Evolutionary conservation across 2,797 vertebrate genomes (phyloP), one percentile per base, ranked within the genome.

Genomic region (Pangasius sanitwongsei): DNA sequence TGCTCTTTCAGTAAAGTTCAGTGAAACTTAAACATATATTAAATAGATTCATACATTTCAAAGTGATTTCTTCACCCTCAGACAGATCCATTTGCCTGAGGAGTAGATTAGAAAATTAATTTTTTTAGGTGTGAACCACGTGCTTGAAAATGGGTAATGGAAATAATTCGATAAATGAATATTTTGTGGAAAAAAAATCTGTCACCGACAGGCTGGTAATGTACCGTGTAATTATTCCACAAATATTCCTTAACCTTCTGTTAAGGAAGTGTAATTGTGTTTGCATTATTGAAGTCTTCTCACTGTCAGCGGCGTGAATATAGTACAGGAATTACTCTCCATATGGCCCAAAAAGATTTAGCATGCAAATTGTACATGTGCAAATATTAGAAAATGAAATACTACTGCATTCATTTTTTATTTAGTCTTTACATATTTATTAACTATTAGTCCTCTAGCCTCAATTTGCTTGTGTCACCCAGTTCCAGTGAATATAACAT

Each of bases 291-390:
- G 83, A 89, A 89, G 91, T 90, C 91, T 89, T 92, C 90, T 93
- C 81, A 91, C 83, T 25, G 89, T 87, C 91, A 83, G 86, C 92
- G 91, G 91, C 37, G 91, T 93, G 94, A 95, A 92, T 94, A 91
- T 92, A 12, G 88, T 90, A 81, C 83, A 83, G 67, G 92, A 94
- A 95, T 91, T 92, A 93, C 88, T 91, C 91, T 88, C 93, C 93
- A 94, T 92, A 94, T 91, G 92, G 37, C 91, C 87, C 92, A 93
- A 89, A 93, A 93, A 93, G 93, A 94, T 95, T 95, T 94, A 94
- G 95, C 95, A 95, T 95, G 95, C 93, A 95, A 95, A 96, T 95
- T 94, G 94, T 92, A 93, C 91, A 94, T 28, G 53, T 82, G 86
- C 61, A 50, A 61, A 61, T 83, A 83, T 63, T 28, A n/a, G 37